Conservation (phyloP, 1,140 invertebrate genomes). For the Zaprionus capensis region DNA sequence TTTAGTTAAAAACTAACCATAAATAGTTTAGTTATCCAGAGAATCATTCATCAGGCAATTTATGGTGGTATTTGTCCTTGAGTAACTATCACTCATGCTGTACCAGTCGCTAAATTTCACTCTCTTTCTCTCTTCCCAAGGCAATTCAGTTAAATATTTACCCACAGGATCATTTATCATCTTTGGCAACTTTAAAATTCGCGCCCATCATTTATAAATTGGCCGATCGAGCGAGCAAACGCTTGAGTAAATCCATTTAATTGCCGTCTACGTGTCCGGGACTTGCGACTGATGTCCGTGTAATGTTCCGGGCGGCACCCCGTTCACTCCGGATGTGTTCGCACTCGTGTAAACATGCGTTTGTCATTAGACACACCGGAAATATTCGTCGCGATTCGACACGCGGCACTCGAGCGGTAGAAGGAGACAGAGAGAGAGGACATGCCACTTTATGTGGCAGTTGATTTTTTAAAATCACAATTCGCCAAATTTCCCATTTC, state of each 20-base stretch:
- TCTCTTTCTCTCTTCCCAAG: background rate
- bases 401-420: slow-evolving; percentile 71
- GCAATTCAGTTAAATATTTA: slow-evolving; percentile 16
- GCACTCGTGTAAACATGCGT: slow-evolving; percentile 83
- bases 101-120: background rate
- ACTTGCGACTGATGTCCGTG: slow-evolving; percentile 65
- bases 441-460: slow-evolving; percentile 69
- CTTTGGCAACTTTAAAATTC: slow-evolving; percentile 44
- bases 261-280: slow-evolving; percentile 45
- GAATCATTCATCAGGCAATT: background rate
- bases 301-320: slow-evolving; percentile 58
- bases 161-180: slow-evolving; percentile 64
- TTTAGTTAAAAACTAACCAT: background rate
- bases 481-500: slow-evolving; percentile 55
- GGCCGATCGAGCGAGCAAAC: slow-evolving; percentile 55
- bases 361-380: slow-evolving; percentile 83
- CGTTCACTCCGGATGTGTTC: slow-evolving; percentile 67
- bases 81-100: background rate
- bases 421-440: slow-evolving; percentile 5
- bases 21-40: background rate
- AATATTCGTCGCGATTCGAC: slow-evolving; percentile 77
- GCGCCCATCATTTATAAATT: slow-evolving; percentile 80
- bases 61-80: background rate
- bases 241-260: slow-evolving; percentile 81
- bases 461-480: slow-evolving; percentile 74